These are phyloP conservation scores for Cryptoleucopteryx plumbea DNA, from an alignment of 2,113 vertebrate genomes.

Conservation along the genomic window DNA sequence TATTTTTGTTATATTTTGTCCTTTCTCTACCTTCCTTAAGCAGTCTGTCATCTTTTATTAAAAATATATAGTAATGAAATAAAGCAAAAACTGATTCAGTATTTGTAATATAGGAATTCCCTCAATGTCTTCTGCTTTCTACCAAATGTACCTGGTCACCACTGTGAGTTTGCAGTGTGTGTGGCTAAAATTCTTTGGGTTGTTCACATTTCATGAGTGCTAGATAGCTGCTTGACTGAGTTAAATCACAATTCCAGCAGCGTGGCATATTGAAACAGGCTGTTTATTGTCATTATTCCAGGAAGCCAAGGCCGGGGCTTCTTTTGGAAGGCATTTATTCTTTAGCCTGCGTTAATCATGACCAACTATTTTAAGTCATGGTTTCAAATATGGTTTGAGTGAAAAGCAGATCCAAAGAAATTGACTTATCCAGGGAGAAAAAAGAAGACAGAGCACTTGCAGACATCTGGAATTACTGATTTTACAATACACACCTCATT, in stretches of 20 bases:
- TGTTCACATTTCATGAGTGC: not conserved
- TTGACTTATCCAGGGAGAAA: not conserved
- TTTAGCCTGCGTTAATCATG: not conserved
- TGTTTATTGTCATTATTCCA: not conserved
- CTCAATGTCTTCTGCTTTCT: not conserved
- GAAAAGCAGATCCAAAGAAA: not conserved
- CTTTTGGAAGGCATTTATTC: not conserved
- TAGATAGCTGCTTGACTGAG: not conserved
- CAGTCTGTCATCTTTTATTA: not conserved
- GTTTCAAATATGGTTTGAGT: not conserved
- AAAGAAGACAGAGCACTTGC: not conserved
- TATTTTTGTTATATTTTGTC: not conserved
- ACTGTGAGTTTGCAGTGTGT: not conserved
- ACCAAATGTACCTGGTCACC: not conserved
- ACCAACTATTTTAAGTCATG: not conserved
- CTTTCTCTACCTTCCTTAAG: not conserved
- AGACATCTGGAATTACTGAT: not conserved
- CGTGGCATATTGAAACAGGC: not conserved
- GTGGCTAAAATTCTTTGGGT: not conserved
- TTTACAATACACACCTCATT: not conserved
- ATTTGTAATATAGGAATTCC: not conserved
- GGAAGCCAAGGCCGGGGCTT: not conserved
- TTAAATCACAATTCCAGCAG: not conserved
- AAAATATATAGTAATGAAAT: not conserved
- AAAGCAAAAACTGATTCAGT: not conserved